Percentiles rank a stretch among this genome's conserved stretches.
phyloP scores from a whole-genome alignment of 2,113 vertebrate genomes.

The Albula glossodonta region DNA sequence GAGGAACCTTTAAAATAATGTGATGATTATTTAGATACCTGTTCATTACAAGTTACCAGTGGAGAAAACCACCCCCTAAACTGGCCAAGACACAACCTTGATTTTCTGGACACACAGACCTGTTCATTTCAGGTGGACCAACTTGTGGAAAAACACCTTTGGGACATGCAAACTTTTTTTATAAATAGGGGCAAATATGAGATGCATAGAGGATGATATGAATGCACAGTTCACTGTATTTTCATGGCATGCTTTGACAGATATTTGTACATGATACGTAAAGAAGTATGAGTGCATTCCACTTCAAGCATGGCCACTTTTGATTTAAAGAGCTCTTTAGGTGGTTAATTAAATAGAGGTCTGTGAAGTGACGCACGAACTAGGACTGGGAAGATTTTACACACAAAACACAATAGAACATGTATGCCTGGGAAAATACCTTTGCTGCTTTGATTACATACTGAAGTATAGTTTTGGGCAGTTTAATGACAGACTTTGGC shows the following conservation, averaged over 20 bases:
- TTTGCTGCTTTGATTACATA: slow-evolving; percentile 96
- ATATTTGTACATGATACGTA: slow-evolving; percentile 12
- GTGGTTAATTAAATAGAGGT: slow-evolving; percentile 68
- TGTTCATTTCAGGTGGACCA: slow-evolving; percentile 19
- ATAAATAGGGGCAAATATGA: neutral
- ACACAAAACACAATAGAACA: slow-evolving; percentile 52
- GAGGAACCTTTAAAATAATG: neutral
- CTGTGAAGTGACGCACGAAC: slow-evolving; percentile 19
- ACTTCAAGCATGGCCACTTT: neutral
- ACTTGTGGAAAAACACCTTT: slow-evolving; percentile 13
- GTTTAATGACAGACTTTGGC: slow-evolving; percentile 97
- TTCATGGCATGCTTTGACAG: slow-evolving; percentile 28
- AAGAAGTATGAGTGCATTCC: neutral
- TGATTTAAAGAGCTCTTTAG: slow-evolving; percentile 34
- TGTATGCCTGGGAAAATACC: slow-evolving; percentile 78
- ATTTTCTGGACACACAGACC: slow-evolving; percentile 20
- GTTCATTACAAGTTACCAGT: neutral
- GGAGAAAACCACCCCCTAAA: slow-evolving; percentile 29
- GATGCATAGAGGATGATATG: neutral
- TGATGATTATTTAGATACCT: neutral
- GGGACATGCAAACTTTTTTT: slow-evolving; percentile 30
- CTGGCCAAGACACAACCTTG: slow-evolving; percentile 33
- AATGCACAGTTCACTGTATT: slow-evolving; percentile 37
- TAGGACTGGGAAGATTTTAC: slow-evolving; percentile 26
- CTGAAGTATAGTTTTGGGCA: slow-evolving; percentile 97